A percentile compares a stretch with the other conserved stretches of the same genome.
phyloP scores from a whole-genome alignment of 2,797 vertebrate genomes.

The Sebastes baramenuke region DNA sequence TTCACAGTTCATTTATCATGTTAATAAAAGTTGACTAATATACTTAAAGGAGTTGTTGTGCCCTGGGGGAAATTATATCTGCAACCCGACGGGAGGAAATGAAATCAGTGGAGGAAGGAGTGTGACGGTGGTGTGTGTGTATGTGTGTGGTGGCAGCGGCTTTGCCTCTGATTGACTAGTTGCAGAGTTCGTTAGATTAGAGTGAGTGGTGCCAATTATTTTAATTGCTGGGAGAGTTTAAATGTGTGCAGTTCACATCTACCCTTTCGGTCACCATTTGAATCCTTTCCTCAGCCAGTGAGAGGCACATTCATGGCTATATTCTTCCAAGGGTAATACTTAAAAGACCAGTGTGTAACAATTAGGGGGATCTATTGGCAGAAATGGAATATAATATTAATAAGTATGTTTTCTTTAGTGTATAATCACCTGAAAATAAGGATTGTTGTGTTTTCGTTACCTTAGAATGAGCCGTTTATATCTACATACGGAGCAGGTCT shows the following conservation, averaged over 20 bases:
- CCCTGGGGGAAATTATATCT: background rate
- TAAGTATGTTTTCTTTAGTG: too few relatives aligned
- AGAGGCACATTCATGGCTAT: background rate
- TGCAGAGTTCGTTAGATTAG: slow-evolving; percentile 7
- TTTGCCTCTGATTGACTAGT: background rate
- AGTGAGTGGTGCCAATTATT: slow-evolving; percentile 2
- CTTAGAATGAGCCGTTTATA: too few relatives aligned
- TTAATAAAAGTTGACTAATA: slow-evolving; percentile 9
- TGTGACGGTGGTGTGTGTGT: background rate
- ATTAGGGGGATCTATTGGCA: too few relatives aligned
- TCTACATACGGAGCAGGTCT: too few relatives aligned
- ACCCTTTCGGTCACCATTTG: background rate
- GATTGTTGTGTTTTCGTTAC: too few relatives aligned
- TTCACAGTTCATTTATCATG: slow-evolving; percentile 21
- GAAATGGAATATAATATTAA: too few relatives aligned
- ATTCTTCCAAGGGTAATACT: background rate
- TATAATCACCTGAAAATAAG: too few relatives aligned
- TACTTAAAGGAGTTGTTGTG: slow-evolving; percentile 1
- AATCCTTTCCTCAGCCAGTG: background rate
- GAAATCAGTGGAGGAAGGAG: background rate
- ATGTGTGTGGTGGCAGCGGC: background rate
- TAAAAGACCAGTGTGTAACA: too few relatives aligned
- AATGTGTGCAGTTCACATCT: background rate
- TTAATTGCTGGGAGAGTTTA: background rate
- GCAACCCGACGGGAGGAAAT: slow-evolving; percentile 4